These are phyloP conservation scores for Heteronetta atricapilla DNA, from an alignment of 2,113 vertebrate genomes.

Conservation along the genomic window DNA sequence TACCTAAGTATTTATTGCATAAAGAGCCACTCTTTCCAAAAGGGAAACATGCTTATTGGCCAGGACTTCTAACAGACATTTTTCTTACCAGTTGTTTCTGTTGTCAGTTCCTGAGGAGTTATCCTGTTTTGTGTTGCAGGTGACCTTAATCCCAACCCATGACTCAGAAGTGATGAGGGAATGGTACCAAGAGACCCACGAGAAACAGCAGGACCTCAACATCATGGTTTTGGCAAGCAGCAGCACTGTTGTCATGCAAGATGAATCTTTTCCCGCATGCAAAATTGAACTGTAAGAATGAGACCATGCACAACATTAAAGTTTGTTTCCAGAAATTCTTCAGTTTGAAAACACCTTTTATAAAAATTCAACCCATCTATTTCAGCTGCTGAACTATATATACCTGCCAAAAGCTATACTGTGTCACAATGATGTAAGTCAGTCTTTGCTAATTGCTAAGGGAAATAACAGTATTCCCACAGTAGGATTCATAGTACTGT, in stretches of 20 bases:
- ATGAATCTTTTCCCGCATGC: slow-evolving; percentile 98
- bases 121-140: slow-evolving; percentile 73
- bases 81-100: not conserved
- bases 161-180: slow-evolving; percentile 98
- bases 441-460: slow-evolving; percentile 79
- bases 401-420: slow-evolving; percentile 79
- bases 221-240: slow-evolving; percentile 99
- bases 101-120: not conserved
- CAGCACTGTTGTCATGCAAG: slow-evolving; percentile 99
- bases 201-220: slow-evolving; percentile 96
- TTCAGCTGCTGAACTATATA: slow-evolving; percentile 75
- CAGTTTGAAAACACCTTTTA: slow-evolving; percentile 77
- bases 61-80: not conserved
- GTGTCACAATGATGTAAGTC: slow-evolving; percentile 77
- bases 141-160: slow-evolving; percentile 96
- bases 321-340: slow-evolving; percentile 75
- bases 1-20: not conserved
- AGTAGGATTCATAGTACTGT: slow-evolving; percentile 75
- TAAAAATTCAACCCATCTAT: slow-evolving; percentile 72
- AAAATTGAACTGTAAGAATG: slow-evolving; percentile 92
- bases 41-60: not conserved
- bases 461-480: slow-evolving; percentile 76
- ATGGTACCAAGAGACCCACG: slow-evolving; percentile 98
- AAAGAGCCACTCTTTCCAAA: not conserved
- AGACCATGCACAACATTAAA: slow-evolving; percentile 69